A percentile compares a stretch with the other conserved stretches of the same genome.
Conservation (phyloP, 2,113 vertebrate genomes). For the Pholis gunnellus region DNA sequence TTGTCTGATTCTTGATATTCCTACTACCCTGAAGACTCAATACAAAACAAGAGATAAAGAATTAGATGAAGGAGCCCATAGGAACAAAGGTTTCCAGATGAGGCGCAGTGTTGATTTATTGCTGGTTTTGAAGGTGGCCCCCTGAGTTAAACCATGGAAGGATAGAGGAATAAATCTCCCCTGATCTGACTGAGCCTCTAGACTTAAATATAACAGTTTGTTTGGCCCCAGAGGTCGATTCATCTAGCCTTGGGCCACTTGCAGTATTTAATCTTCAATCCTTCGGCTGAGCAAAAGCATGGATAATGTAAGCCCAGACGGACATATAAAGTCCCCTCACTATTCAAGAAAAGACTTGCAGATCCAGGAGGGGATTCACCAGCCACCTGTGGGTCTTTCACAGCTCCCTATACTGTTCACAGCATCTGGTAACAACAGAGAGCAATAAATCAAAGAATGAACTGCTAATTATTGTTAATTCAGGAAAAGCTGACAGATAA, state of each 20-base stretch:
- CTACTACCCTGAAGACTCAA: slow-evolving; percentile 29
- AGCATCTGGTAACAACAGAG: neutral
- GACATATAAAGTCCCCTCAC: slow-evolving; percentile 18
- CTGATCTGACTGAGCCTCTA: slow-evolving; percentile 59
- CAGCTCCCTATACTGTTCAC: neutral
- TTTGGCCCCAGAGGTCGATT: slow-evolving; percentile 70
- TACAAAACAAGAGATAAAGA: slow-evolving; percentile 65
- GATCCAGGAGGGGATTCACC: slow-evolving; percentile 9
- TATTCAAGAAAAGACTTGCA: slow-evolving; percentile 14
- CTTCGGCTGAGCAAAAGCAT: slow-evolving; percentile 52
- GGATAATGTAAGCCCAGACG: slow-evolving; percentile 46
- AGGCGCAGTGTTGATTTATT: slow-evolving; percentile 76
- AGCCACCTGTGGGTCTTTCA: neutral
- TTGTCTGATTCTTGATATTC: slow-evolving; percentile 34
- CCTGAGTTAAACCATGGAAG: slow-evolving; percentile 74
- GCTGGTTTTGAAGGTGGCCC: slow-evolving; percentile 73
- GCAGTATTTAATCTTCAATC: slow-evolving; percentile 70
- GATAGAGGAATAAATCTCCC: slow-evolving; percentile 79
- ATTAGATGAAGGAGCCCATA: slow-evolving; percentile 55
- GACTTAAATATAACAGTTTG: slow-evolving; percentile 70
- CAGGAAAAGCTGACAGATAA: neutral
- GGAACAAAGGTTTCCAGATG: slow-evolving; percentile 63
- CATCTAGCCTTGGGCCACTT: slow-evolving; percentile 51
- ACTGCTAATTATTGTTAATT: neutral
- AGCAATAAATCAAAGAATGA: neutral